Evolutionary conservation across 2,797 vertebrate genomes (phyloP), one percentile per base, ranked within the genome.

Genomic region (Lophius americanus): DNA sequence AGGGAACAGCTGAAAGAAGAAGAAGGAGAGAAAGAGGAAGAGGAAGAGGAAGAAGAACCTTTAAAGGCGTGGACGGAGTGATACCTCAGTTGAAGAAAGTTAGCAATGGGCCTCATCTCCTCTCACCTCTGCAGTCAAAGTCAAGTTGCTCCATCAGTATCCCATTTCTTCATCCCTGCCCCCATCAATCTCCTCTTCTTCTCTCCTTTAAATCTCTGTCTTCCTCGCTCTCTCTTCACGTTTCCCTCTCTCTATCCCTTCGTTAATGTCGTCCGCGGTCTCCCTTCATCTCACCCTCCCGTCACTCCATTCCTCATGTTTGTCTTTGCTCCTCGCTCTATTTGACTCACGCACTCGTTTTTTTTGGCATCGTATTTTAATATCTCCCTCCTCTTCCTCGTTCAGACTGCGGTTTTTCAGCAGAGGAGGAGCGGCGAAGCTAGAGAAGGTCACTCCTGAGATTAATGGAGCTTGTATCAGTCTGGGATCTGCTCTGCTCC

Each of bases 381-480:
- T 51, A 44, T 55, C 46, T 52, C 44, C 43, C 52, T 42, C 48
- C 23, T 72, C 44, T 44, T 44, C 43, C 41, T 10, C 41, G 4
- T 3, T 44, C 10, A 11, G 11, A 44, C 43, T 43, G 44, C 23
- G 23, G 23, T 23, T 62, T 70, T 73, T 23, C 65, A 61, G 7
- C 23, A 23, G 23, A 23, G 0, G 50, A 73, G 70, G 68, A 54
- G 67, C 53, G 37, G 53, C 43, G 61, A 51, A 66, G 46, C 37
- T 68, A 41, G 59, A 64, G 71, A 79, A 87, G 79, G 84, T 84
- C 82, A 81, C 57, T 47, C 55, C 58, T 14, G 71, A 79, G 81
- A 86, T 82, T 80, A 88, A 75, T 68, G 66, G 56, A 70, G 50
- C 51, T 75, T 71, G 72, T 72, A 85, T 84, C 77, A 48, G 70